Conservation (phyloP, 2,797 vertebrate species). For the Cheirogaleus major region DNA sequence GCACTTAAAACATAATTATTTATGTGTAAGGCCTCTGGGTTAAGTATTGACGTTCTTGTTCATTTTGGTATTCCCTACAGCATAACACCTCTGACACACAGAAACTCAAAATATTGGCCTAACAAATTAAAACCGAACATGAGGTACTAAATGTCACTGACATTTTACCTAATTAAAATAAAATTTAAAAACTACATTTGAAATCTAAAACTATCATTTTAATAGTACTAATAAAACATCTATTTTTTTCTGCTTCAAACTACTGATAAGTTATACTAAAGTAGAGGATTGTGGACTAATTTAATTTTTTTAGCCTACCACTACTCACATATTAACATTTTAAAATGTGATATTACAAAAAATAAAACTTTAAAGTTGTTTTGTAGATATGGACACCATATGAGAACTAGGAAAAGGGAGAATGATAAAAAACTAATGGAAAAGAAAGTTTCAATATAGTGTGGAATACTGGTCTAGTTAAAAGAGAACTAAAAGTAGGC, state of each 20-base stretch:
- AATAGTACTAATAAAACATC: slow-evolving; percentile 35
- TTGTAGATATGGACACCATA: not conserved
- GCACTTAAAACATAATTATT: slow-evolving; percentile 23
- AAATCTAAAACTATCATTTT: slow-evolving; percentile 20
- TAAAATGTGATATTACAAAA: not conserved
- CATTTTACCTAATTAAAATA: slow-evolving; percentile 25
- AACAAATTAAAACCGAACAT: slow-evolving; percentile 22
- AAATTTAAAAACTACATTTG: slow-evolving; percentile 5
- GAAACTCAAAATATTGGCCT: not conserved
- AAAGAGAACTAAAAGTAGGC: not conserved
- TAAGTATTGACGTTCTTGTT: not conserved
- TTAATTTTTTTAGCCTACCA: not conserved
- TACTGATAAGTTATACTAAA: slow-evolving; percentile 28
- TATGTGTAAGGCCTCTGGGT: not conserved
- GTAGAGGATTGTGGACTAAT: not conserved
- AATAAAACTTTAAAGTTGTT: not conserved
- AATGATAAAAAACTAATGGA: not conserved
- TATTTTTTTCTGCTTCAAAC: not conserved
- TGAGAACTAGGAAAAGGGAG: not conserved
- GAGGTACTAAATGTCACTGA: not conserved
- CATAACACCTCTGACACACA: not conserved
- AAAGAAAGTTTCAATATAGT: not conserved
- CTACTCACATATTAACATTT: not conserved
- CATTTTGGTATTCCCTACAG: not conserved
- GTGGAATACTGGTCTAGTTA: not conserved